A percentile compares a stretch with the other conserved stretches of the same genome.
These are phyloP conservation scores for Nycticebus coucang DNA, from an alignment of 2,113 vertebrate species.

Conservation along the genomic window DNA sequence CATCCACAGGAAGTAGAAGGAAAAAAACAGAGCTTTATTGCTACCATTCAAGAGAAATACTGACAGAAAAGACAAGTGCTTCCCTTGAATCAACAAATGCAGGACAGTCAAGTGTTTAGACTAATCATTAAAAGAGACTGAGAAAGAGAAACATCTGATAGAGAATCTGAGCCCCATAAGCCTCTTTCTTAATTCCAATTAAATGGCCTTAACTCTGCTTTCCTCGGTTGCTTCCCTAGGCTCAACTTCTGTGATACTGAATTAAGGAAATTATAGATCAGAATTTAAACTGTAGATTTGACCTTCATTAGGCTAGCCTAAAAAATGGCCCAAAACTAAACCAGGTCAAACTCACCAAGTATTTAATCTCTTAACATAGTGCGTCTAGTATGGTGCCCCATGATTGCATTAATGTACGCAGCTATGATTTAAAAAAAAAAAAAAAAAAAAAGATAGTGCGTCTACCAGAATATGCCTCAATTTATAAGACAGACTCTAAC, in stretches of 20 bases:
- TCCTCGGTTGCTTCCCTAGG: neutral
- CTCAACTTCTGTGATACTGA: neutral
- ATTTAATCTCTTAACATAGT: neutral
- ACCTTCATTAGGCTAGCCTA: neutral
- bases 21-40: conserved; percentile 11
- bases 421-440: too few species aligned
- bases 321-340: neutral
- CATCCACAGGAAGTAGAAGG: neutral
- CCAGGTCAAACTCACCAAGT: neutral
- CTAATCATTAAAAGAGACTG: neutral
- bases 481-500: too few species aligned
- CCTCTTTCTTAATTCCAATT: neutral
- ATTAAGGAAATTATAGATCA: neutral
- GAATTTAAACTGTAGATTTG: neutral
- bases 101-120: neutral
- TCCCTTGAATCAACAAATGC: neutral
- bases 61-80: conserved; percentile 26
- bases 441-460: neutral
- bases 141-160: neutral
- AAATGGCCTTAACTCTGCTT: neutral
- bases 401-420: too few species aligned
- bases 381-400: too few species aligned
- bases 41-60: neutral
- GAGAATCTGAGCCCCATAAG: neutral
- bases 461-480: too few species aligned